Conservation (phyloP, 1,140 invertebrate genomes). For the Metaphire vulgaris region DNA sequence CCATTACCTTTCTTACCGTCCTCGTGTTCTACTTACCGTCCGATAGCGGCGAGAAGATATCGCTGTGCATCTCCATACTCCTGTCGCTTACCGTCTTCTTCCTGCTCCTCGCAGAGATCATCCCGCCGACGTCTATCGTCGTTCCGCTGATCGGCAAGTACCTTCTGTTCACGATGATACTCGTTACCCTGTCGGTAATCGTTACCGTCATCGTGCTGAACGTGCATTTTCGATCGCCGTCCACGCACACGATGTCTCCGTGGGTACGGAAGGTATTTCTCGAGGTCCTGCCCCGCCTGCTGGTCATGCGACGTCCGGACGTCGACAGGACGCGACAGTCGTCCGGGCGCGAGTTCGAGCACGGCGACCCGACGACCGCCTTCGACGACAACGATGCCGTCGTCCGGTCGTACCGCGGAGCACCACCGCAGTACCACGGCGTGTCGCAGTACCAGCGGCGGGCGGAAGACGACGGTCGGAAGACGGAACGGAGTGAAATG, state of each 20-base stretch:
- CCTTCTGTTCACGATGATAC: slow-evolving; percentile 97
- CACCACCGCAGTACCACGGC: too few species aligned
- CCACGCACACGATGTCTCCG: slow-evolving; percentile 87
- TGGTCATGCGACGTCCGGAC: slow-evolving; percentile 52
- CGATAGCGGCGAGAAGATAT: slow-evolving; percentile 96
- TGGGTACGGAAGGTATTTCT: slow-evolving; percentile 84
- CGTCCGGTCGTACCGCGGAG: not conserved
- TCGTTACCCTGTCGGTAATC: slow-evolving; percentile 95
- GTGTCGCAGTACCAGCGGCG: too few species aligned
- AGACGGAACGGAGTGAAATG: not conserved
- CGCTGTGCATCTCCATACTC: slow-evolving; percentile 95
- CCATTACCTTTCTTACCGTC: slow-evolving; percentile 86
- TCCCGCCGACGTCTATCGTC: slow-evolving; percentile 93
- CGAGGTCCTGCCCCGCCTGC: slow-evolving; percentile 61
- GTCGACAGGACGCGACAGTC: too few species aligned
- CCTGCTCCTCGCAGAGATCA: slow-evolving; percentile 92
- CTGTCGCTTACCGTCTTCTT: slow-evolving; percentile 99
- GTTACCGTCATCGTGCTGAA: slow-evolving; percentile 97
- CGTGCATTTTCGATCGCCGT: slow-evolving; percentile 93
- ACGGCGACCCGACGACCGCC: too few species aligned
- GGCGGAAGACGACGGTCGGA: too few species aligned
- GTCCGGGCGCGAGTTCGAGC: too few species aligned
- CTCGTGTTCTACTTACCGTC: slow-evolving; percentile 97
- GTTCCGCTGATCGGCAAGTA: slow-evolving; percentile 97
- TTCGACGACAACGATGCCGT: not conserved